Evolutionary conservation across 2,888 invertebrate genomes (phyloP), one percentile per base, ranked within the genome.

Genomic region (Mythimna ferrago): DNA sequence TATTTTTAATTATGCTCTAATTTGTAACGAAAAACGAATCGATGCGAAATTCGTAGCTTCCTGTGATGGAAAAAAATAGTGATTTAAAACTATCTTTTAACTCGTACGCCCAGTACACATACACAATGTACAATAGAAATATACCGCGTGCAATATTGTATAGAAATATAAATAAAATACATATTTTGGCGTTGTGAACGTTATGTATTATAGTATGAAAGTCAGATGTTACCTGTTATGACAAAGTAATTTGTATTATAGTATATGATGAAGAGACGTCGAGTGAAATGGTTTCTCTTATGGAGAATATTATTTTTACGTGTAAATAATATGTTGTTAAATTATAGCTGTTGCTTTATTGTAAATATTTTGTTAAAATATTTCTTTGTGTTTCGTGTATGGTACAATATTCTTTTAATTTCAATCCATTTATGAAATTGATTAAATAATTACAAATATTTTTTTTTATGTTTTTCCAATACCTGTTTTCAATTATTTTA

Each of bases 181-280:
- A 94, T 94, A 93, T 94, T 93, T 95, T 94, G 94, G 94, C 96
- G 96, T 96, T 96, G 95, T 96, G 95, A 96, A 96, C 95, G 96
- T 96, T 95, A 93, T 95, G 94, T 95, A 95, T 93, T 94, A 95
- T 94, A 95, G 93, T 93, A 93, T 95, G 94, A 92, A 96, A 96
- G 96, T 96, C 96, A 95, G 94, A 96, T 96, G 96, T 96, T 96
- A 96, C 96, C 96, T 96, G 96, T 96, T 96, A 95, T 95, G 95
- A 95, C 94, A 95, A 96, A 95, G 93, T 95, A 93, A 94, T 93
- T 93, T 95, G 95, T 95, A 94, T 93, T 93, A 93, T 95, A 95
- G 91, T 92, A 92, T 91, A 92, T 89, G 89, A 88, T 87, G 88
- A 84, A 76, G 86, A 90, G 88, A 88, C 88, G 90, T 89, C 89